phyloP scores from a whole-genome alignment of 2,113 vertebrate species.

The Hoplias malabaricus region DNA sequence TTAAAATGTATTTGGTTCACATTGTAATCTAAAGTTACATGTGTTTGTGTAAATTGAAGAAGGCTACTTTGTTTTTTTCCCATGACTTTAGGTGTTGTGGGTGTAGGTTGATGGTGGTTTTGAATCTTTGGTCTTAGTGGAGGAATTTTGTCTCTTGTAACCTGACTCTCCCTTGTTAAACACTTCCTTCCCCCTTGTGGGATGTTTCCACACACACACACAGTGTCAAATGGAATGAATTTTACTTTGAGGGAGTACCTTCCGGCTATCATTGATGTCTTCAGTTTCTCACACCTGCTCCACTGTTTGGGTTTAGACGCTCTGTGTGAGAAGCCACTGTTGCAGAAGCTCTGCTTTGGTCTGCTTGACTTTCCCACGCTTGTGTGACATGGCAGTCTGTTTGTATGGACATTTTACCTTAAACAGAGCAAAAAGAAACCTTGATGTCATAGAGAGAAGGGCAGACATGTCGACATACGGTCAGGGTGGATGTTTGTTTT shows the following conservation, averaged over 20 bases:
- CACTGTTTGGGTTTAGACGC: neutral
- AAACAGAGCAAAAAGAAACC: neutral
- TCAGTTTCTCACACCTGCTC: slow-evolving; percentile 7
- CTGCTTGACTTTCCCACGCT: neutral
- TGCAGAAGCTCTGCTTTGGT: neutral
- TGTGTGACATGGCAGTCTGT: neutral
- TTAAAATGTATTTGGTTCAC: no score
- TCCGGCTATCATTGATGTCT: slow-evolving; percentile 7
- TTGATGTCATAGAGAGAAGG: neutral
- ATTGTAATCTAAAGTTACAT: no score
- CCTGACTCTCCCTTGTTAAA: slow-evolving; percentile 32
- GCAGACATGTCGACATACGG: no score
- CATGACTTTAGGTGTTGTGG: slow-evolving; percentile 10
- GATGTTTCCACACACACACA: slow-evolving; percentile 1
- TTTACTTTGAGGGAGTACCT: neutral
- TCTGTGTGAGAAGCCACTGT: neutral
- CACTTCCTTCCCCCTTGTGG: slow-evolving; percentile 46
- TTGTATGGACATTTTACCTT: neutral
- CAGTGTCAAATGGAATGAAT: neutral
- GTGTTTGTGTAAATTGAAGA: no score
- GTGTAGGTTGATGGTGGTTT: neutral
- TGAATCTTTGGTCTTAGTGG: neutral
- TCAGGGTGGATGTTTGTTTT: no score
- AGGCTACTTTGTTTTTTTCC: no score
- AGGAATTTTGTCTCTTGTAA: neutral